Percentiles rank a stretch among this genome's conserved stretches.
phyloP scores from a whole-genome alignment of 2,888 invertebrate genomes.

The Leptinotarsa peninsularis region DNA sequence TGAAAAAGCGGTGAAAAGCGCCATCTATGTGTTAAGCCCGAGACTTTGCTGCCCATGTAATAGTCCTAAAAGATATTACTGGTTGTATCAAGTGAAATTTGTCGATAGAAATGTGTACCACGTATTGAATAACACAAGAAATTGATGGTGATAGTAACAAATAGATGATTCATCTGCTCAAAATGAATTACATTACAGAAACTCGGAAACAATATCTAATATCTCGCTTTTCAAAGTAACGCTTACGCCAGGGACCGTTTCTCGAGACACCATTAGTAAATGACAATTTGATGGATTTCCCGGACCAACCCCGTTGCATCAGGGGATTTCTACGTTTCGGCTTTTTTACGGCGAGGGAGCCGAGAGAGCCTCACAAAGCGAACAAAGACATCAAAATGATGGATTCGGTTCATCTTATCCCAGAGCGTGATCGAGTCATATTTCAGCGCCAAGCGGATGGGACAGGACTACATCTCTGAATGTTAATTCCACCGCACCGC shows the following conservation, averaged over 20 bases:
- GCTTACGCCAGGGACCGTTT: constrained; percentile 44
- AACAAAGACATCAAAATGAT: constrained; percentile 70
- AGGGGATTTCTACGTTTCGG: constrained; percentile 64
- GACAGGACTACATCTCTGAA: constrained; percentile 65
- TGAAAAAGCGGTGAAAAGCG: no score
- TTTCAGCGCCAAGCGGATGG: constrained; percentile 65
- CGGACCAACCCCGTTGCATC: constrained; percentile 62
- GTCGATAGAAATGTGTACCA: no score
- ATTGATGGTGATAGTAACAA: no score
- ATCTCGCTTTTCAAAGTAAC: neutral
- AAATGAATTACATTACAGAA: no score
- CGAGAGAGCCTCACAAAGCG: constrained; percentile 62
- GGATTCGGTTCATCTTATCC: constrained; percentile 68
- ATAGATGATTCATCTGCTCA: no score
- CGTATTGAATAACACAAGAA: no score
- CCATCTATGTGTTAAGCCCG: no score
- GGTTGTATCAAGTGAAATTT: no score
- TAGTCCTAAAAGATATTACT: no score
- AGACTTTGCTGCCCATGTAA: no score
- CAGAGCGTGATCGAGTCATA: constrained; percentile 69
- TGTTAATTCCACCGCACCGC: constrained; percentile 65
- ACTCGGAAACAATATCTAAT: neutral
- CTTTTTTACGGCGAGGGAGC: constrained; percentile 60
- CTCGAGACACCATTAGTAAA: constrained; percentile 62
- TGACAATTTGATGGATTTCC: constrained; percentile 65